Percentiles rank a stretch among this genome's conserved stretches.
phyloP scores from a whole-genome alignment of 2,113 vertebrate genomes.

The Pleuronectes platessa region DNA sequence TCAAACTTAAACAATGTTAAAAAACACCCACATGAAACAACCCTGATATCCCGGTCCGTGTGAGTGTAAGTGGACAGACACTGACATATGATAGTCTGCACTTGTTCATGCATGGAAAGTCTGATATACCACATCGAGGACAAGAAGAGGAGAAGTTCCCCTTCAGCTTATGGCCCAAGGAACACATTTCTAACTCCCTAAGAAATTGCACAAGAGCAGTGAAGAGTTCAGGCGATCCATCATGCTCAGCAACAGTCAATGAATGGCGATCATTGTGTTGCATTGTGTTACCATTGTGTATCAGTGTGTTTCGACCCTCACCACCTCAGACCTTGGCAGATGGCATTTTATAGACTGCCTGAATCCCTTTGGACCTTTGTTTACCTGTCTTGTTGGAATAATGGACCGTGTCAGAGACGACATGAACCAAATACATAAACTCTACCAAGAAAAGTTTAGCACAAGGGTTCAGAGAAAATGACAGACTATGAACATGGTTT shows the following conservation, averaged over 20 bases:
- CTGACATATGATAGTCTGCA: not conserved
- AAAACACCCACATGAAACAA: no score
- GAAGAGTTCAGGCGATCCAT: slow-evolving; percentile 11
- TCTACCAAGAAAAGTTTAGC: not conserved
- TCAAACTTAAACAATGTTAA: no score
- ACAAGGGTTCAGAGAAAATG: not conserved
- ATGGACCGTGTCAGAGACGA: not conserved
- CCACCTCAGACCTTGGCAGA: no score
- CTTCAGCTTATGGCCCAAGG: slow-evolving; percentile 4
- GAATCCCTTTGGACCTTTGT: not conserved
- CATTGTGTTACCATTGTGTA: no score
- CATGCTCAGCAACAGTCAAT: not conserved
- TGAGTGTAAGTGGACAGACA: not conserved
- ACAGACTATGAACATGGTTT: not conserved
- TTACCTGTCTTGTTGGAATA: not conserved
- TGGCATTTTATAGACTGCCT: not conserved
- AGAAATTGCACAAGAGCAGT: not conserved
- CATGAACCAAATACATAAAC: slow-evolving; percentile 13
- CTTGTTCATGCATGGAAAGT: not conserved
- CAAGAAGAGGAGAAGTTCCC: no score
- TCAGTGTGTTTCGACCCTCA: slow-evolving; percentile 6
- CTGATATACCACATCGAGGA: not conserved
- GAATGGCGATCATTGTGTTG: slow-evolving; percentile 3
- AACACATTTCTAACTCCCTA: not conserved
- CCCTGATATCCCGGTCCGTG: no score